Evolutionary conservation across 2,797 vertebrate species (phyloP), one percentile per base, ranked within the genome.

Genomic region (Catostomus latipinnis): DNA sequence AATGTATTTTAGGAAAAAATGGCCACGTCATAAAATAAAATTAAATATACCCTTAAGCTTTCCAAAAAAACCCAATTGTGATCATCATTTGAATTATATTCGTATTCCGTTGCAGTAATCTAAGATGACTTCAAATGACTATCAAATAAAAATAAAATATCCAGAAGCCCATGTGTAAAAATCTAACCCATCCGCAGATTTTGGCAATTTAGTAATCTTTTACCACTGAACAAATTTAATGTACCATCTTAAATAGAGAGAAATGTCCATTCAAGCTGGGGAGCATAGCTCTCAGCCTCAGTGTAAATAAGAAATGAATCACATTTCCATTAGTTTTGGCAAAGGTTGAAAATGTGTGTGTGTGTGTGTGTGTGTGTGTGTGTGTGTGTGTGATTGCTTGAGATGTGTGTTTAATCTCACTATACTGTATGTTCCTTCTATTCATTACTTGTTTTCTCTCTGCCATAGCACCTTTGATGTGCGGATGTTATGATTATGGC

Each of bases 261-360:
- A 82, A 82, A 34, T 34, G 34, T 34, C 34, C n/a, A 67, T 34
- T 34, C 34, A 34, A 34, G 34, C 34, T 34, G 3, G 34, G 34
- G 34, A 34, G 34, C 34, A 34, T 53, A 80, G 54, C 53, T 76
- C 69, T 77, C 53, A 82, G 14, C 60, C 53, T 82, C 53, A 68
- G 74, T 81, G 84, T 87, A 84, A 87, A 85, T 84, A 85, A 82
- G 76, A 81, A 79, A 83, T 74, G 75, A 85, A 63, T 66, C 45
- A 84, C 68, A 82, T 80, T 80, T 75, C 74, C 74, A 82, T 85
- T 85, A 80, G 56, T 12, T 78, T 82, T 82, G 77, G 58, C 74
- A 85, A 83, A 83, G 67, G 9, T 53, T 13, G 45, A 34, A 43
- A 11, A 12, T 53, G 52, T 53, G 50, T 53, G 11, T 13, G 2